Base-by-base conservation (phyloP, 2,888 invertebrate species). In the Theretra japonica region DNA sequence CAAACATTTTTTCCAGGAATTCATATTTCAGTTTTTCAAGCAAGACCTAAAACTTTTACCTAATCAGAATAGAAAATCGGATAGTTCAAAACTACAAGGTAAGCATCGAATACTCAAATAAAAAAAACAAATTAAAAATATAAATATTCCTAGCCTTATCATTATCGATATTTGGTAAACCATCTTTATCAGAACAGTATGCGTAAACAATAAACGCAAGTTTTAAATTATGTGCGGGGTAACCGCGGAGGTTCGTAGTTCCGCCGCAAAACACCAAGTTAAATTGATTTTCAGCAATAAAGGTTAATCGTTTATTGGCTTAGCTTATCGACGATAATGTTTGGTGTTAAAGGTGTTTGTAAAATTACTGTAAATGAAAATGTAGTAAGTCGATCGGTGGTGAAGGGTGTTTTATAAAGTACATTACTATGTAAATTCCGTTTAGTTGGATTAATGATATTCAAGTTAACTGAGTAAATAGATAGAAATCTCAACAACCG, bases 151-250 rank as follows among this genome's bases (percentile, higher is more conserved):
- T 41, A 41, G 41, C 15, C n/a, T n/a, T 5, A 28, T 41, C 11
- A 8, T 2, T 11, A 41, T 41, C 11, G 41, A 41, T 41, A 6
- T 56, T 23, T 15, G 15, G 33, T 3, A 19, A 30, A 41, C 11
- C n/a, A 62, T 21, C 33, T 11, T 41, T 23, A 62, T 41, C 15
- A 53, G 6, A 53, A 6, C n/a, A 53, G 11, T 2, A 60, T 33
- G 21, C 62, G 53, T 4, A 30, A 28, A 21, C 41, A 21, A 62
- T 41, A 5, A 41, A 15, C 21, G 21, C 21, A 33, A 41, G 21
- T 41, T 62, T 60, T 41, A 62, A 62, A 62, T 62, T 41, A 62
- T 62, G 62, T 62, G n/a, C 30, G 8, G 33, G 3, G 15, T 62
- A 41, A 41, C 41, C 7, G 33, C n/a, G 6, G 41, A 15, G 62